Evolutionary conservation across 2,888 invertebrate genomes (phyloP).

Genomic region (Congeria kusceri): DNA sequence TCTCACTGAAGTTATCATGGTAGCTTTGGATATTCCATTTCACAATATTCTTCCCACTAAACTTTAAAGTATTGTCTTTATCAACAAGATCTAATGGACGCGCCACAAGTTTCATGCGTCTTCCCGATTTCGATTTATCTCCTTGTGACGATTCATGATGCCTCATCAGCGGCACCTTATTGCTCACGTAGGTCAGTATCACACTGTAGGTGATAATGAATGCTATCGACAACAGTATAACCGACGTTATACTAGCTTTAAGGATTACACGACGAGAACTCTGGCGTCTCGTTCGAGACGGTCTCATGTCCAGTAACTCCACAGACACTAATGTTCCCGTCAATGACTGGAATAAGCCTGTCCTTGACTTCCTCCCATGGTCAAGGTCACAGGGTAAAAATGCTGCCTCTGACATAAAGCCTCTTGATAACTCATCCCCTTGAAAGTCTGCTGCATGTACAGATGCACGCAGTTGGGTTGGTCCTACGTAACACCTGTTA

Average conservation of each 20-base stretch:
- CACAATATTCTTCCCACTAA: conserved; percentile 49
- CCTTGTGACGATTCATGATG: conserved; percentile 50
- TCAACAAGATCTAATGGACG: conserved; percentile 38
- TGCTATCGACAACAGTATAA: conserved; percentile 68
- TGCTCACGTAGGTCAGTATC: conserved; percentile 70
- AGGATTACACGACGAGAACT: conserved; percentile 69
- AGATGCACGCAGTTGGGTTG: too few species aligned
- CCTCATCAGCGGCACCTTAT: conserved; percentile 60
- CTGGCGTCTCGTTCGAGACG: conserved; percentile 49
- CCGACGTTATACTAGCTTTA: conserved; percentile 75
- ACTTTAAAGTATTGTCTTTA: conserved; percentile 26
- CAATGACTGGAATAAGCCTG: conserved; percentile 37
- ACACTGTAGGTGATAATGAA: conserved; percentile 76
- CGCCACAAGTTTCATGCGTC: conserved; percentile 47
- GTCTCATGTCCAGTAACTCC: conserved; percentile 71
- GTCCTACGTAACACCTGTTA: too few species aligned
- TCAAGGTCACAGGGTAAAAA: too few species aligned
- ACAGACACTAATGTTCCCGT: conserved; percentile 62
- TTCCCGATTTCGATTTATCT: conserved; percentile 60
- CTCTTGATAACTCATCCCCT: too few species aligned
- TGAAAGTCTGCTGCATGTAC: too few species aligned
- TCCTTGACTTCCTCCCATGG: background rate
- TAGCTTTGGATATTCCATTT: conserved; percentile 72
- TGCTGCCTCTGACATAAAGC: too few species aligned
- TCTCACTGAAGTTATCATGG: conserved; percentile 43